These are phyloP conservation scores for Drosophila erecta DNA, from an alignment of 1,140 invertebrate genomes.

Conservation along the genomic window DNA sequence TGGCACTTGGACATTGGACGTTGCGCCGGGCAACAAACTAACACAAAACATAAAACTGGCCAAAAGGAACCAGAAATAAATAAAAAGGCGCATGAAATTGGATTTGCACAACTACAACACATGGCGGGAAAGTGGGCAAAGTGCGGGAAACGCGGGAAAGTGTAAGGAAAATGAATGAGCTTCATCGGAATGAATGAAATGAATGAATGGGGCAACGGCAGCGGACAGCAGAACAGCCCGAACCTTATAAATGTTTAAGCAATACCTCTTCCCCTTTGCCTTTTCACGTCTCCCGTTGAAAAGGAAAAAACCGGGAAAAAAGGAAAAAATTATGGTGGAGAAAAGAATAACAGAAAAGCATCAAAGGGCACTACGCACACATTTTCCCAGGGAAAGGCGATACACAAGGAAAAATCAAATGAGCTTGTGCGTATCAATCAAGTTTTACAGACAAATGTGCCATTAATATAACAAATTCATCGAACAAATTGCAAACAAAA, in stretches of 20 bases:
- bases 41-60: constrained; percentile 15
- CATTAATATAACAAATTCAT: no score
- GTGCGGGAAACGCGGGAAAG: constrained; percentile 2
- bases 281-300: constrained; percentile 13
- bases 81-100: constrained; percentile 65
- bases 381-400: constrained; percentile 1
- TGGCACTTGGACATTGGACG: constrained; percentile 21
- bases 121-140: constrained; percentile 35
- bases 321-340: constrained; percentile 27
- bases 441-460: no score
- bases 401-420: constrained; percentile 14
- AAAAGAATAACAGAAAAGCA: constrained; percentile 30
- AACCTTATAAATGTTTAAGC: constrained; percentile 52
- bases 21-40: constrained; percentile 50
- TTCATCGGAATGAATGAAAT: constrained; percentile 53
- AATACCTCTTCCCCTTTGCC: constrained; percentile 15
- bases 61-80: constrained; percentile 30
- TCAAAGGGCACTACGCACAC: neutral
- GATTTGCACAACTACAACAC: constrained; percentile 60
- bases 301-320: constrained; percentile 1
- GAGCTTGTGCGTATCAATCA: no score
- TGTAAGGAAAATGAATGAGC: constrained; percentile 13
- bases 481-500: no score
- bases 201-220: constrained; percentile 42
- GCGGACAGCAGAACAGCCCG: constrained; percentile 16